Evolutionary conservation across 2,888 invertebrate genomes (phyloP).

Genomic region (Agrypnus murinus): DNA sequence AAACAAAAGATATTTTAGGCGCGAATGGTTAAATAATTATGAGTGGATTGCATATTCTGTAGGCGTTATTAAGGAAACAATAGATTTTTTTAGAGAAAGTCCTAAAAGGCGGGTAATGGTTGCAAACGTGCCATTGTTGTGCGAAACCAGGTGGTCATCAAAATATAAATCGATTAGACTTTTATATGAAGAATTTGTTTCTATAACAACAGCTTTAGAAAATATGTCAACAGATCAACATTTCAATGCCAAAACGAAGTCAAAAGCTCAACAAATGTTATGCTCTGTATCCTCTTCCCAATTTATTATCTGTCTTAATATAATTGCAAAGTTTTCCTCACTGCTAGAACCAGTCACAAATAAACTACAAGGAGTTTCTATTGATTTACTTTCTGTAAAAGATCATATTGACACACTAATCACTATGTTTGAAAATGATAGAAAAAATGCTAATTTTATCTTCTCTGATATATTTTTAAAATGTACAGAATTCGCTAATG

Average conservation of each 20-base stretch:
- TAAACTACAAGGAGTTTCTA: no score
- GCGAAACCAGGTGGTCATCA: conserved; percentile 1
- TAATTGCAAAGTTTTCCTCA: no score
- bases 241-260: neutral
- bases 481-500: no score
- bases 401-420: no score
- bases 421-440: no score
- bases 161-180: conserved; percentile 9
- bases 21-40: conserved; percentile 33
- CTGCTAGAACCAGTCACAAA: no score
- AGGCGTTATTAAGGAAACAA: neutral
- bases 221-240: neutral
- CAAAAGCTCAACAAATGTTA: neutral
- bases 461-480: no score
- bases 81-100: neutral
- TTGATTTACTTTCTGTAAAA: no score
- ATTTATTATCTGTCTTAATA: no score
- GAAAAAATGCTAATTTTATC: no score
- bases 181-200: conserved; percentile 14
- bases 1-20: conserved; percentile 26
- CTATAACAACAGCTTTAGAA: neutral
- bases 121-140: neutral
- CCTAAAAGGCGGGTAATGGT: neutral
- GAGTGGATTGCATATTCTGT: conserved; percentile 53
- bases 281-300: no score